Evolutionary conservation across 2,888 invertebrate genomes (phyloP).

Genomic region (Subacronicta megacephala): DNA sequence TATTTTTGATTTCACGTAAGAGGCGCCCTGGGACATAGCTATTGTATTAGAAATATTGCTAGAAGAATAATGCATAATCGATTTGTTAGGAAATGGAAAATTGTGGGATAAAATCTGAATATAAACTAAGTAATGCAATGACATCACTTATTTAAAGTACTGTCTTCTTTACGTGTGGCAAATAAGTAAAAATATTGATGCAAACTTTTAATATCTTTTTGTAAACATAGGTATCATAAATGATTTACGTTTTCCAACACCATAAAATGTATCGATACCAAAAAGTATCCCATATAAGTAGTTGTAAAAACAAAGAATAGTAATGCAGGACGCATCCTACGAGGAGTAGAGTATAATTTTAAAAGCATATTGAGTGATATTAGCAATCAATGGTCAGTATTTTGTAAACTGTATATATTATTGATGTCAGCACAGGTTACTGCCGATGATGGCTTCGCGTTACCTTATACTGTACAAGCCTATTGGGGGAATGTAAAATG

Average conservation of each 20-base stretch:
- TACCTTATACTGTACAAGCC: slow-evolving; percentile 70
- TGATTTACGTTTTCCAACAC: too few species aligned
- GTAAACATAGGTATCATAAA: too few species aligned
- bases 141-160: too few species aligned
- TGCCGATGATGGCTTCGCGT: slow-evolving; percentile 53
- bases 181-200: too few species aligned
- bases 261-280: too few species aligned
- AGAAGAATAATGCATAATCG: not conserved
- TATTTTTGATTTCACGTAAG: slow-evolving; percentile 1
- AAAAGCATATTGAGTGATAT: slow-evolving; percentile 76
- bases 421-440: slow-evolving; percentile 49
- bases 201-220: too few species aligned
- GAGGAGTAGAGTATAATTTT: slow-evolving; percentile 56
- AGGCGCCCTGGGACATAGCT: not conserved
- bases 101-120: too few species aligned
- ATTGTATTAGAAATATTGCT: not conserved
- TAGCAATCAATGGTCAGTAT: slow-evolving; percentile 65
- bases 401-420: slow-evolving; percentile 49
- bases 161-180: too few species aligned
- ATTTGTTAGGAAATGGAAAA: not conserved
- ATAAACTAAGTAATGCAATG: too few species aligned
- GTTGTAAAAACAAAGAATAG: not conserved
- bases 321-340: not conserved
- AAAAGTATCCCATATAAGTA: too few species aligned
- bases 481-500: slow-evolving; percentile 77